Evolutionary conservation across 2,888 invertebrate genomes (phyloP), one percentile per base, ranked within the genome.

Genomic region (Hydropsyche betteni): DNA sequence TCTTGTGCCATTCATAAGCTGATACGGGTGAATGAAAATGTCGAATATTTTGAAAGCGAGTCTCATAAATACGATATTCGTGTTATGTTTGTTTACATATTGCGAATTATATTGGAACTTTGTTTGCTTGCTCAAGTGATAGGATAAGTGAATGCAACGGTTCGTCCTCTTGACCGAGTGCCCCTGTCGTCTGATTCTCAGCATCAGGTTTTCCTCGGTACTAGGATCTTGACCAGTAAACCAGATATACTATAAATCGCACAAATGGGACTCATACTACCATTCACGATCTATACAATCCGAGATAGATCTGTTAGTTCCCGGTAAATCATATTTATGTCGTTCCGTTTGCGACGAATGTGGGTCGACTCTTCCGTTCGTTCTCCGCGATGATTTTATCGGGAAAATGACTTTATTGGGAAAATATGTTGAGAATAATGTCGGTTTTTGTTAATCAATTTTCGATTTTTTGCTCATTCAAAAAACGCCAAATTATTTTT

Each of bases 131-230:
- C 16, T 55, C 14, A 55, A 44, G 44, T 14, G 55, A 55, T 55
- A 24, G 55, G 55, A 64, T 33, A 14, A 69, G 69, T 44, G 12
- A 12, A 44, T 7, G 34, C 70, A 70, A 70, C 70, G 70, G 70
- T 70, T 34, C 68, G 68, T 64, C 68, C 75, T 58, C 75, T 68
- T 75, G 71, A 75, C 75, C 75, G 75, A 75, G 71, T 75, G 71
- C 70, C 75, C 70, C 68, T 50, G 73, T 33, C 50, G 51, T 16
- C 38, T 64, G 34, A n/a, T 64, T 36, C 64, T 64, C 34, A 70
- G 12, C 34, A 70, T 70, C 70, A 70, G 70, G 70, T 70, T 70
- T 69, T 50, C 44, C 14, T 70, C n/a, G 4, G 36, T 16, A 70
- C 70, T 70, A 70, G 70, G 70, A 70, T 70, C 70, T 70, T 12